Base-by-base conservation (phyloP, 2,888 invertebrate species). In the Hermodice carunculata region DNA sequence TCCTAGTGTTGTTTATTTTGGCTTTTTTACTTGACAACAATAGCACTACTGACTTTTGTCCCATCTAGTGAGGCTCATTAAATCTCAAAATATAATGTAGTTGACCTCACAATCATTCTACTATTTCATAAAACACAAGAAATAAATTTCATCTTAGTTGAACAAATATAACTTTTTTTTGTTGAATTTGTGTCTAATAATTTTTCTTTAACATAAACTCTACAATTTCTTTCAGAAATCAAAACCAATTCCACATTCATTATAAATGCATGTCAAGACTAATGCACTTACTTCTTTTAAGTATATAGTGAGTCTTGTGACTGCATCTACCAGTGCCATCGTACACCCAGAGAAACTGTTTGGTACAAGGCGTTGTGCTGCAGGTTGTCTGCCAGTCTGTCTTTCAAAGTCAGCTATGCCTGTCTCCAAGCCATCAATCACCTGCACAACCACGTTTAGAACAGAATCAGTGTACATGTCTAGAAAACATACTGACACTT, bases 261-360 rank as follows among this genome's bases (percentile, higher is more conserved):
- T n/a, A n/a, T 17, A 54, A 19, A 17, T 14, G 24, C 26, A 26
- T 51, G n/a, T 17, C 24, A 24, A 19, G 8, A 17, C 17, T 26
- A 28, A 26, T 40, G 19, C 22, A 59, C 48, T 60, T 52, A 80
- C 79, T 76, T 82, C 78, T 68, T 73, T 79, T 19, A 82, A 68
- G 64, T 80, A 80, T 31, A 74, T 58, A 8, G 78, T 78, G 5
- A 82, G 73, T 31, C 78, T 78, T 3, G 79, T 77, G 24, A 81
- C 80, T 26, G 80, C 76, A 49, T 78, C 77, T 14, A 81, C 79
- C n/a, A 82, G 73, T 3, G 80, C 76, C 43, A 81, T 70, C 5
- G 81, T 81, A 59, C 81, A 81, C 1, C 81, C 81, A 32, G 79
- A 78, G 58, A 82, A 80, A 22, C 78, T 74, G 51, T 80, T 77